These are phyloP conservation scores for Pantelozetes paolii DNA, from an alignment of 2,888 invertebrate species.

Conservation along the genomic window DNA sequence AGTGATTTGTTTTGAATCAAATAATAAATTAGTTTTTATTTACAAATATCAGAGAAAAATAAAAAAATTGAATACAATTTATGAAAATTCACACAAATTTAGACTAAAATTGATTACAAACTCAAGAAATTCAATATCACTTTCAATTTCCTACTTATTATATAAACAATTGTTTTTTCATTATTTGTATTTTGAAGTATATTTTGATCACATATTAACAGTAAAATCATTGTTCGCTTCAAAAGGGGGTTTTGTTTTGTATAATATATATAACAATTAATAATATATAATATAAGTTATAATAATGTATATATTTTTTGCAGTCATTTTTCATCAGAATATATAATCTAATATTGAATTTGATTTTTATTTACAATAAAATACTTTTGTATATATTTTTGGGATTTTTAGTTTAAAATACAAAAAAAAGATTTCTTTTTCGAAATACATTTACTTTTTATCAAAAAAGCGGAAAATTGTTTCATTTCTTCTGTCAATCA, in stretches of 20 bases:
- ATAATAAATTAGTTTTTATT: no score
- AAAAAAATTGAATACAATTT: no score
- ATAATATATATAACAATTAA: not conserved
- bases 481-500: not conserved
- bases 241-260: not conserved
- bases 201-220: no score
- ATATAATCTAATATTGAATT: slow-evolving; percentile 13
- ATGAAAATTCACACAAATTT: no score
- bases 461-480: not conserved
- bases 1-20: no score
- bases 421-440: not conserved
- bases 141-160: no score
- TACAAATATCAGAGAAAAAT: no score
- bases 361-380: slow-evolving; percentile 11
- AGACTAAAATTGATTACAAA: no score
- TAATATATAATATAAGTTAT: not conserved
- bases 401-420: slow-evolving; percentile 13
- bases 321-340: not conserved
- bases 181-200: no score
- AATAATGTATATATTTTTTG: not conserved
- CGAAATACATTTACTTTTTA: slow-evolving; percentile 15
- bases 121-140: no score
- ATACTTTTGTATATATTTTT: not conserved
- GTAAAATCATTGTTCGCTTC: not conserved
- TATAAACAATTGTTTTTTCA: no score